A percentile compares a stretch with the other conserved stretches of the same genome.
Evolutionary conservation across 2,797 vertebrate genomes (phyloP).

Genomic region (Schizopygopsis malacanthus): DNA sequence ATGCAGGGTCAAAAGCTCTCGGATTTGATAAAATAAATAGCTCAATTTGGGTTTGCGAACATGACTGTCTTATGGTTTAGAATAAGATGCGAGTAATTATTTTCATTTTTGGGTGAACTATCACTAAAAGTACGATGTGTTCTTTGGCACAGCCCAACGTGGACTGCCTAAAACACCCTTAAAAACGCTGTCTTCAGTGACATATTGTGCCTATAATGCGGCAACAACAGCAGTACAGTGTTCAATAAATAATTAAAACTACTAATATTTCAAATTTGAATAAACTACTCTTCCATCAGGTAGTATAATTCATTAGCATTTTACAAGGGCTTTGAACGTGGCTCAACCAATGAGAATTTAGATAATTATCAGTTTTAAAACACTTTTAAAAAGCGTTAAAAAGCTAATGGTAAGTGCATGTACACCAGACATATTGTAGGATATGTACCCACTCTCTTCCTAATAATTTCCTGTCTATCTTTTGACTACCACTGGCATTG

Average conservation of each 20-base stretch:
- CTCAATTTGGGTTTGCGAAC: background rate
- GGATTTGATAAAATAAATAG: background rate
- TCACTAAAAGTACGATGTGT: background rate
- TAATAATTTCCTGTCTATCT: background rate
- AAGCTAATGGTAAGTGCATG: conserved; percentile 12
- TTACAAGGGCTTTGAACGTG: background rate
- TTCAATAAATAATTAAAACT: conserved; percentile 10
- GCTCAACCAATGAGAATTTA: background rate
- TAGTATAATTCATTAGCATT: background rate
- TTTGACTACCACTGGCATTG: conserved; percentile 1
- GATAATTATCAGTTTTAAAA: background rate
- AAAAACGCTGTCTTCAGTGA: background rate
- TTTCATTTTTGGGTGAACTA: background rate
- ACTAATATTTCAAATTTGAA: conserved; percentile 22
- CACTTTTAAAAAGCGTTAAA: background rate
- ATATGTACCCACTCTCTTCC: background rate
- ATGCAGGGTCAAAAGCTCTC: background rate
- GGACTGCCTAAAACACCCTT: background rate
- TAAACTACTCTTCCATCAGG: background rate
- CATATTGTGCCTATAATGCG: background rate
- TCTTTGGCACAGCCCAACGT: background rate
- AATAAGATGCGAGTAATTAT: background rate
- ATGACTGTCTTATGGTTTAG: background rate
- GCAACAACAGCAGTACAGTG: background rate
- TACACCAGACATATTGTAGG: conserved; percentile 3